phyloP scores from a whole-genome alignment of 2,888 invertebrate species.

The Drosophila ochracea region DNA sequence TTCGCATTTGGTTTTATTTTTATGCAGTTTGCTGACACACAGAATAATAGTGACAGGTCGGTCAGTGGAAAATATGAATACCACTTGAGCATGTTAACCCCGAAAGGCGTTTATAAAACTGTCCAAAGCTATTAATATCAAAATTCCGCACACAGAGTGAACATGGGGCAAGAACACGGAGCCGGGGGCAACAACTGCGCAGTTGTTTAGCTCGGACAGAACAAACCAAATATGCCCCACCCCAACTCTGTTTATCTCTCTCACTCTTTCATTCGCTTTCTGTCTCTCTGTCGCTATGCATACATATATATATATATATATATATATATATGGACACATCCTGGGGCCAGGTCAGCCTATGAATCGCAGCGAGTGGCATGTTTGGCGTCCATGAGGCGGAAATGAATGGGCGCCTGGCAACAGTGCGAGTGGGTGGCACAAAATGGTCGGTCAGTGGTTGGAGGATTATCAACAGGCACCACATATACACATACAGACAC shows the following conservation, averaged over 20 bases:
- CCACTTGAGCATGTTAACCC: slow-evolving; percentile 81
- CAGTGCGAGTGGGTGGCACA: slow-evolving; percentile 28
- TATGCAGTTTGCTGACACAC: slow-evolving; percentile 60
- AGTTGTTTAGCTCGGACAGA: slow-evolving; percentile 60
- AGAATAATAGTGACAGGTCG: slow-evolving; percentile 75
- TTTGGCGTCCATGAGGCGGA: slow-evolving; percentile 82
- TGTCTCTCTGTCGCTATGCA: slow-evolving; percentile 4
- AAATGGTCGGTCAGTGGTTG: slow-evolving; percentile 47
- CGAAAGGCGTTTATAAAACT: slow-evolving; percentile 82
- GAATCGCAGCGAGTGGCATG: slow-evolving; percentile 72
- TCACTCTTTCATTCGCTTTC: slow-evolving; percentile 1
- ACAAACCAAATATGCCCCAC: slow-evolving; percentile 22
- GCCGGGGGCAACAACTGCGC: slow-evolving; percentile 56
- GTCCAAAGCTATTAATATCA: slow-evolving; percentile 82
- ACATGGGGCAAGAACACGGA: slow-evolving; percentile 1
- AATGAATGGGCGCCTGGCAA: slow-evolving; percentile 71
- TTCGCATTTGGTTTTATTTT: slow-evolving; percentile 14
- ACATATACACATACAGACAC: slow-evolving; percentile 15
- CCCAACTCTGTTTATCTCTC: not conserved
- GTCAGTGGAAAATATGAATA: slow-evolving; percentile 82
- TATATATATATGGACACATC: slow-evolving; percentile 19
- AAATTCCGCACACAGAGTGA: slow-evolving; percentile 71
- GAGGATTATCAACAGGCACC: slow-evolving; percentile 76
- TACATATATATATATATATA: not conserved
- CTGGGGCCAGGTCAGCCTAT: slow-evolving; percentile 65